Percentiles rank a stretch among this genome's conserved stretches.
Conservation (phyloP, 2,113 vertebrate species). For the Chrysochloris asiatica region DNA sequence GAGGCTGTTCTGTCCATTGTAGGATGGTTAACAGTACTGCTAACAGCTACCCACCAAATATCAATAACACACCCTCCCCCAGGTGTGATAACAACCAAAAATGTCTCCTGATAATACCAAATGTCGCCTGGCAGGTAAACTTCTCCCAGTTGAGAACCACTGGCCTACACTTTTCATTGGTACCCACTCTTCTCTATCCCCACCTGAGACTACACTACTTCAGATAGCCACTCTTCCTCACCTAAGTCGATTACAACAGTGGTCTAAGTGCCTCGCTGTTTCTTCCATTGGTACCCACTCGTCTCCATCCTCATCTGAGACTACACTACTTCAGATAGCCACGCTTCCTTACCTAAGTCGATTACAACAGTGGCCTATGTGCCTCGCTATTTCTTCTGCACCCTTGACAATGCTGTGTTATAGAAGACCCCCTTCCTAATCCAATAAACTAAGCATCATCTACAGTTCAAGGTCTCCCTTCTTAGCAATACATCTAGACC, state of each 20-base stretch:
- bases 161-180: neutral
- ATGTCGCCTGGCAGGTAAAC: neutral
- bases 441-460: fast-evolving
- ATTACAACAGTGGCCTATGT: neutral
- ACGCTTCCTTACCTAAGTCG: too few relatives aligned
- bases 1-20: neutral
- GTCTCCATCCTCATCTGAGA: neutral
- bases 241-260: too few relatives aligned
- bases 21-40: neutral
- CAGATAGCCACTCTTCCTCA: neutral
- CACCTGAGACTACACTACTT: neutral
- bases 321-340: neutral
- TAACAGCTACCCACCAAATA: neutral
- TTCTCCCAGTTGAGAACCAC: neutral
- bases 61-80: neutral
- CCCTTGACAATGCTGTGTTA: too few relatives aligned
- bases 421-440: neutral
- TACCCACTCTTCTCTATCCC: neutral
- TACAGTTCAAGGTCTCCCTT: neutral
- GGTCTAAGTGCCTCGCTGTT: neutral
- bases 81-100: neutral
- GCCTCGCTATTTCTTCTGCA: neutral
- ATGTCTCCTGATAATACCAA: neutral
- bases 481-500: neutral
- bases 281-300: neutral